phyloP scores from a whole-genome alignment of 2,888 invertebrate genomes.

The Amphipoea oculea region DNA sequence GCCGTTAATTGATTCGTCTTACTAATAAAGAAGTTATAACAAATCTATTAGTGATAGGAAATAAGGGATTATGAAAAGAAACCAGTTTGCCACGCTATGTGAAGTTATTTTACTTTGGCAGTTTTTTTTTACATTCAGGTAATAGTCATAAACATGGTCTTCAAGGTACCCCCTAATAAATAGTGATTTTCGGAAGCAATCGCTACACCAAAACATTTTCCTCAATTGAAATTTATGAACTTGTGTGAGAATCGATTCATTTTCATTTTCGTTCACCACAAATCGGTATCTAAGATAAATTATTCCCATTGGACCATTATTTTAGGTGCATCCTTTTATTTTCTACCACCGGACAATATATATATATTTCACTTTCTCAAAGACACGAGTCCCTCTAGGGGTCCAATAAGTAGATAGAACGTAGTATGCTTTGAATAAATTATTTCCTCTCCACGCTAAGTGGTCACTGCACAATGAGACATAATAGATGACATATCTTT shows the following conservation, averaged over 20 bases:
- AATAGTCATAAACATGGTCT: background rate
- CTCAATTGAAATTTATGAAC: conserved; percentile 21
- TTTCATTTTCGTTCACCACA: conserved; percentile 12
- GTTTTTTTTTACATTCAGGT: background rate
- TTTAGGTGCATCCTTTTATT: conserved; percentile 27
- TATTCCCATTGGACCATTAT: conserved; percentile 9
- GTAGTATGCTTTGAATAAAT: conserved; percentile 83
- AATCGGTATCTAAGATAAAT: conserved; percentile 9
- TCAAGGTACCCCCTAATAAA: background rate
- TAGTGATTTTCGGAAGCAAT: background rate
- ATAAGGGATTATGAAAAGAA: conserved; percentile 63
- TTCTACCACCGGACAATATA: conserved; percentile 29
- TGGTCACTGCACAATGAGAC: conserved; percentile 84
- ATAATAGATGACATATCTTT: conserved; percentile 87
- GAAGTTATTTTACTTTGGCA: background rate
- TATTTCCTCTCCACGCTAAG: conserved; percentile 86
- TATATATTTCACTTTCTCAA: conserved; percentile 32
- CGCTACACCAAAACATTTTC: background rate
- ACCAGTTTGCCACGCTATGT: conserved; percentile 31
- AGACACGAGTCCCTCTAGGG: conserved; percentile 39
- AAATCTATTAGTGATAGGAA: conserved; percentile 74
- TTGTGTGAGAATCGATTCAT: conserved; percentile 17
- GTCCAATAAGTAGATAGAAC: conserved; percentile 63
- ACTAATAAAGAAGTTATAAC: conserved; percentile 80
- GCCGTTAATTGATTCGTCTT: conserved; percentile 86